phyloP scores from a whole-genome alignment of 2,113 vertebrate genomes.

The Eretmochelys imbricata region DNA sequence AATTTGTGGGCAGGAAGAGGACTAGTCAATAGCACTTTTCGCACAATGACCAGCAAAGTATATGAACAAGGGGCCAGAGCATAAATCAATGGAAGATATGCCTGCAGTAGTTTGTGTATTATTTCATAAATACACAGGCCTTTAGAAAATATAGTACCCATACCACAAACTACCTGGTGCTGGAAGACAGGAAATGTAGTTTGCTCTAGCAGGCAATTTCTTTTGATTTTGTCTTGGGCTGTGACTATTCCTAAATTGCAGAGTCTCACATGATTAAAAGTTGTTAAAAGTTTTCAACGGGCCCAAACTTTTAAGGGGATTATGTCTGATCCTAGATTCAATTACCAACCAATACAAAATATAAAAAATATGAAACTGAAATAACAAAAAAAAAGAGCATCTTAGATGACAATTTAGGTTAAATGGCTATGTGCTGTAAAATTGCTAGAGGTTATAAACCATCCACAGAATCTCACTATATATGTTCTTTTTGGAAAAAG shows the following conservation, averaged over 20 bases:
- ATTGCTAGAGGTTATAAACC: background rate
- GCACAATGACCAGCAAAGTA: background rate
- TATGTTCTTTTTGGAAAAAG: background rate
- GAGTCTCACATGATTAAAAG: background rate
- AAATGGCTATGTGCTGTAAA: background rate
- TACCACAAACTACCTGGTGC: background rate
- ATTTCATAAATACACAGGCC: background rate
- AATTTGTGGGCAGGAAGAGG: background rate
- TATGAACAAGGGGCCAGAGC: background rate
- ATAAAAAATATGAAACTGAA: background rate
- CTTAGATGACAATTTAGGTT: background rate
- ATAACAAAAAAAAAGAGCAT: background rate
- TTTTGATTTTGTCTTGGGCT: background rate
- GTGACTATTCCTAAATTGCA: background rate
- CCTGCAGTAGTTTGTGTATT: background rate
- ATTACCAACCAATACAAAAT: background rate
- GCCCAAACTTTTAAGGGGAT: background rate
- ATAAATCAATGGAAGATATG: background rate
- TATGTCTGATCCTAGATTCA: background rate
- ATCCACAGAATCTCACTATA: background rate
- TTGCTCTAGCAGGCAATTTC: background rate
- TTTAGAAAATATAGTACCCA: background rate
- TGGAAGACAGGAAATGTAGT: background rate
- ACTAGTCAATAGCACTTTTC: background rate
- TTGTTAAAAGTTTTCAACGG: background rate